These are phyloP conservation scores for Polypterus senegalus DNA, from an alignment of 2,113 vertebrate genomes.

Conservation along the genomic window DNA sequence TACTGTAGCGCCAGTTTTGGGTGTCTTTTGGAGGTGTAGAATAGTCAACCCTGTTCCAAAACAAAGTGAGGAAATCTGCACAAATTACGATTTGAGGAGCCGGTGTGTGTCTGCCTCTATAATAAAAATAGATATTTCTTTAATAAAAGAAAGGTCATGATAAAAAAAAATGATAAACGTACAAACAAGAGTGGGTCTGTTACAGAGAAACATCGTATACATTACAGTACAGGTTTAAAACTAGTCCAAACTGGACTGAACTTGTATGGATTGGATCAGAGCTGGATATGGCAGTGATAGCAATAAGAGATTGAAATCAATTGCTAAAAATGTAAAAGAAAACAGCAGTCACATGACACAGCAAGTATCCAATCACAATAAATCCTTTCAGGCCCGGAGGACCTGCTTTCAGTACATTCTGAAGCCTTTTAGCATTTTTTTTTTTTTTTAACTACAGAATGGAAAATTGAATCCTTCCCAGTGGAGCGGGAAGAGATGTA, in stretches of 20 bases:
- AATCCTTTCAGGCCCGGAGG: not conserved
- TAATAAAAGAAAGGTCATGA: too few species aligned
- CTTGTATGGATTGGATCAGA: not conserved
- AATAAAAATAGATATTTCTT: too few species aligned
- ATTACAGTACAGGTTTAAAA: not conserved
- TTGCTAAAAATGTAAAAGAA: not conserved
- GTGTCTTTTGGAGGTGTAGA: too few species aligned
- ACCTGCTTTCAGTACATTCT: not conserved
- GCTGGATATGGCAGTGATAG: not conserved
- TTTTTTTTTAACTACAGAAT: not conserved
- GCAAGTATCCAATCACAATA: not conserved
- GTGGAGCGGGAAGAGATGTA: constrained; percentile 23
- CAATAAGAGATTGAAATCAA: constrained; percentile 1
- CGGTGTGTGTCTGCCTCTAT: too few species aligned
- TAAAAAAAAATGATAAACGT: too few species aligned
- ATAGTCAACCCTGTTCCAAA: too few species aligned
- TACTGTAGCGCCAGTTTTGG: too few species aligned
- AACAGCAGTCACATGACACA: constrained; percentile 15
- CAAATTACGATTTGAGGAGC: too few species aligned
- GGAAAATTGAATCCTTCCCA: not conserved
- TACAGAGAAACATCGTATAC: not conserved
- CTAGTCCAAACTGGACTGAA: constrained; percentile 6
- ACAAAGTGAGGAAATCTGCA: too few species aligned
- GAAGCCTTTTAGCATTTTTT: not conserved
- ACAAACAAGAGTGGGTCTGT: not conserved